A percentile compares a stretch with the other conserved stretches of the same genome.
Evolutionary conservation across 1,140 invertebrate genomes (phyloP).

Genomic region (Cherax destructor): DNA sequence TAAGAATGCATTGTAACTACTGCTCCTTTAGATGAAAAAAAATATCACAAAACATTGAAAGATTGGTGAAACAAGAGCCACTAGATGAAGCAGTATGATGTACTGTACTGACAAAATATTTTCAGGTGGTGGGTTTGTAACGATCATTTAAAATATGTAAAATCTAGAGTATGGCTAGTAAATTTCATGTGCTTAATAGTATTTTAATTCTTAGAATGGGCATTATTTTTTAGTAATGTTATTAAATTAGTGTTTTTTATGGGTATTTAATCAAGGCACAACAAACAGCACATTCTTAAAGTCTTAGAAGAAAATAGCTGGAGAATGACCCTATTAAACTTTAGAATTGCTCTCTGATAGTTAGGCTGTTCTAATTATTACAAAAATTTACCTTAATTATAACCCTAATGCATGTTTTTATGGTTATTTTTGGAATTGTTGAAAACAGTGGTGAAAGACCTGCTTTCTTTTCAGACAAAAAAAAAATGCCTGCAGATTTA

Average conservation of each 20-base stretch:
- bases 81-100: neutral
- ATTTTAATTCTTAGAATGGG: neutral
- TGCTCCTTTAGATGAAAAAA: neutral
- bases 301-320: slow-evolving; percentile 8
- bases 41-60: neutral
- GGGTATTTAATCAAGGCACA: slow-evolving; percentile 58
- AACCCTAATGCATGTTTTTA: slow-evolving; percentile 7
- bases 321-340: slow-evolving; percentile 61
- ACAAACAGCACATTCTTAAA: slow-evolving; percentile 38
- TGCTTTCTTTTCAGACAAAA: slow-evolving; percentile 8
- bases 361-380: slow-evolving; percentile 11
- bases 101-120: neutral
- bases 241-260: neutral
- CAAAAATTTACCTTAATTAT: neutral
- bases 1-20: neutral
- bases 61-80: neutral
- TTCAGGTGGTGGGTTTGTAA: neutral
- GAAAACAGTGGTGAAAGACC: neutral
- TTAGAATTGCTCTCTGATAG: slow-evolving; percentile 64
- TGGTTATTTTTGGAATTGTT: neutral
- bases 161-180: neutral
- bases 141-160: neutral
- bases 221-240: neutral
- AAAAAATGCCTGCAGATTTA: neutral
- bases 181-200: neutral